These are phyloP conservation scores for Microtus richardsoni DNA, from an alignment of 2,113 vertebrate species.

Conservation along the genomic window DNA sequence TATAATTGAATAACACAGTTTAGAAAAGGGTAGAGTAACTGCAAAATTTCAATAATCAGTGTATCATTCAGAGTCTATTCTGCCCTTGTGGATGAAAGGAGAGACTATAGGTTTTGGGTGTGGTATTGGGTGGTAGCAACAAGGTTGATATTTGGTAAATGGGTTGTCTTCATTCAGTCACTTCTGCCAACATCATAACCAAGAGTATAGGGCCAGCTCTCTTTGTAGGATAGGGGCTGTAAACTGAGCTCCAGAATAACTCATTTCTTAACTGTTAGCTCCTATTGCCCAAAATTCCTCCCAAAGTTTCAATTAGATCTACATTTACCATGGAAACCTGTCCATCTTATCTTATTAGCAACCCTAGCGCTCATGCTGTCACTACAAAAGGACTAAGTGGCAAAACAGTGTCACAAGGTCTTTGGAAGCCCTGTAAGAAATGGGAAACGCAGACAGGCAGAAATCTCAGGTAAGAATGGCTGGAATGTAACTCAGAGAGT, in stretches of 20 bases:
- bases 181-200: not conserved
- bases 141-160: not conserved
- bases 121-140: not conserved
- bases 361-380: not conserved
- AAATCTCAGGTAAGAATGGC: not conserved
- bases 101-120: not conserved
- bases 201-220: not conserved
- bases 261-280: not conserved
- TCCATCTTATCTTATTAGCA: not conserved
- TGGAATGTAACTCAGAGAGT: not conserved
- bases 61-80: not conserved
- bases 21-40: constrained; percentile 54
- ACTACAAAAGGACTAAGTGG: not conserved
- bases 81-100: not conserved
- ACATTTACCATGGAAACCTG: not conserved
- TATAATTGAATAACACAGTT: constrained; percentile 50
- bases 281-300: not conserved
- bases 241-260: not conserved
- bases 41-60: not conserved
- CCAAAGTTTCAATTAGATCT: not conserved
- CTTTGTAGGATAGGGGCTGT: not conserved
- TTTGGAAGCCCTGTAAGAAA: not conserved
- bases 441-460: not conserved
- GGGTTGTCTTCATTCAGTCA: not conserved
- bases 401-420: not conserved